A percentile compares a stretch with the other conserved stretches of the same genome.
Evolutionary conservation across 2,113 vertebrate species (phyloP).

Genomic region (Cyanoderma ruficeps): DNA sequence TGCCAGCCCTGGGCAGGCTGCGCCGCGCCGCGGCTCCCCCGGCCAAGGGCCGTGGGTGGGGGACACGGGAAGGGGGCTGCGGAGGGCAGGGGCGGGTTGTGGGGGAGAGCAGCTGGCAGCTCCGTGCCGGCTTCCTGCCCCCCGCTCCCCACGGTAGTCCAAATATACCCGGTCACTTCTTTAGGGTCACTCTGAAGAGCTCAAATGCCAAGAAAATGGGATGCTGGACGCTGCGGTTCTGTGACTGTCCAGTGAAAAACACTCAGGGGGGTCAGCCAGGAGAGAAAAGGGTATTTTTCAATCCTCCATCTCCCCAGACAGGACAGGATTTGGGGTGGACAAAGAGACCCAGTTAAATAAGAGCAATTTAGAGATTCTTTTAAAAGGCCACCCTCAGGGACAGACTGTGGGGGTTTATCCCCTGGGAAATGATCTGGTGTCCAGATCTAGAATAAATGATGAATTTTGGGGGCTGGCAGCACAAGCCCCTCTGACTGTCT

Average conservation of each 20-base stretch:
- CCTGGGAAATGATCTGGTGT: neutral
- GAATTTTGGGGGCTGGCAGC: neutral
- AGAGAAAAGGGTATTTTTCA: neutral
- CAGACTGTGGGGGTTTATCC: neutral
- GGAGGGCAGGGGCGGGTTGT: rapidly evolving
- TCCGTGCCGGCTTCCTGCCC: neutral
- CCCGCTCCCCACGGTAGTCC: neutral
- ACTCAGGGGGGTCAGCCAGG: neutral
- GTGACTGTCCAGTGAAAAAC: neutral
- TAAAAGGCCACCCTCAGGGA: neutral
- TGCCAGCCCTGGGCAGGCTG: conserved; percentile 41
- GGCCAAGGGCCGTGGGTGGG: neutral
- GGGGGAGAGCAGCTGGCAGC: neutral
- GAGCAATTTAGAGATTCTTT: neutral
- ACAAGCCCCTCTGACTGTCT: neutral
- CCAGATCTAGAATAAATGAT: neutral
- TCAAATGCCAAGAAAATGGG: neutral
- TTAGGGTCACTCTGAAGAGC: neutral
- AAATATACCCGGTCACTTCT: rapidly evolving
- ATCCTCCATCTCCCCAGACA: neutral
- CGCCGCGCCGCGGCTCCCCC: neutral
- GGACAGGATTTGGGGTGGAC: neutral
- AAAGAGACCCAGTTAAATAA: neutral
- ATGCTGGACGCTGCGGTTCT: neutral
- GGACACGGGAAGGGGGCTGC: neutral